Conservation (phyloP, 2,113 vertebrate species). For the Microtus montanus region DNA sequence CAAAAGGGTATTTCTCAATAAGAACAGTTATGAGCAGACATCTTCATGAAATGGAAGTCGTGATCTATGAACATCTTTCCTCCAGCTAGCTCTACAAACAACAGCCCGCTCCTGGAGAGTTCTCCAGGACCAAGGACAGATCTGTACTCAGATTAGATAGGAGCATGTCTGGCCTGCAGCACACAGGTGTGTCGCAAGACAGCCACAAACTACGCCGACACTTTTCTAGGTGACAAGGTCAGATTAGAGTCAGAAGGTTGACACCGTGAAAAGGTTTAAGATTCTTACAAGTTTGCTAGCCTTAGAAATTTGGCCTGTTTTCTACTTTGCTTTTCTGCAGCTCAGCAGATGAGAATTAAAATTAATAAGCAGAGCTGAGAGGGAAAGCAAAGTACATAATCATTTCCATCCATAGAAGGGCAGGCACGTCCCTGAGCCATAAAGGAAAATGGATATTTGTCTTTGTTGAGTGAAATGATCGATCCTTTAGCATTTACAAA, state of each 20-base stretch:
- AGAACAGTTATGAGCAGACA: constrained; percentile 29
- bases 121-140: not conserved
- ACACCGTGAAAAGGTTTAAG: not conserved
- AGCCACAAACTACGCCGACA: not conserved
- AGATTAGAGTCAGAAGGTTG: not conserved
- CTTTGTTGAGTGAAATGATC: not conserved
- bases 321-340: not conserved
- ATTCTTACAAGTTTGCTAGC: not conserved
- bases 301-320: constrained; percentile 8
- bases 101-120: not conserved
- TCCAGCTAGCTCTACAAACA: not conserved
- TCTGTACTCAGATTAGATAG: not conserved
- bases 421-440: not conserved
- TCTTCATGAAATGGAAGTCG: not conserved
- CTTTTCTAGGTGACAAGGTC: not conserved
- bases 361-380: not conserved
- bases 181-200: not conserved
- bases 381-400: not conserved
- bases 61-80: not conserved
- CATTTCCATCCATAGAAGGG: not conserved
- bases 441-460: not conserved
- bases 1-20: constrained; percentile 45
- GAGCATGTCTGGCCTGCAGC: not conserved
- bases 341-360: not conserved
- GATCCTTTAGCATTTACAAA: not conserved